Evolutionary conservation across 2,888 invertebrate species (phyloP), one percentile per base, ranked within the genome.

Genomic region (Acheta domesticus): DNA sequence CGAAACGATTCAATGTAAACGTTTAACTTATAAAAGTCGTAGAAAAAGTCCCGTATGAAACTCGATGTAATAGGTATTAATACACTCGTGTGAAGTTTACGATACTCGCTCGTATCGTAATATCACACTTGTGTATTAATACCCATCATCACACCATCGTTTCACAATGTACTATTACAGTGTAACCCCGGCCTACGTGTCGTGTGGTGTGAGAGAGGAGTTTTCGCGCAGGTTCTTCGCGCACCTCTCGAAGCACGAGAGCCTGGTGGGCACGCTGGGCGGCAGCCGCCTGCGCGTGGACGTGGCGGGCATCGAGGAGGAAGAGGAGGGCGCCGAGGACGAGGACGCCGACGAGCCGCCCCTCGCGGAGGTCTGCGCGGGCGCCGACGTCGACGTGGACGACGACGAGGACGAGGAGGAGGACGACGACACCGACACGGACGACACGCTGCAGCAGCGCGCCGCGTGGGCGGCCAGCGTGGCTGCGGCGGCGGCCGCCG

Each of bases 391-490:
- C 75, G 83, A 78, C 11, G 80, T 74, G 11, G 82, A 79, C 48
- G 80, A 62, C 11, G 80, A 79, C 16, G 83, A 78, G 2, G 80
- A 77, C 5, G 82, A 79, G 48, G 83, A 78, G 5, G 80, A 77
- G 12, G 82, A 79, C 49, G 80, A 62, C 12, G 80, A 79, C n/a
- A 77, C 23, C 12, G 49, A 79, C 16, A 77, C 49, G n/a, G 77
- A 77, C 49, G 73, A 48, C 19, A 49, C n/a, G 23, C 74, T 76
- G 14, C 36, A 16, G 76, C 76, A 11, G n/a, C 76, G 19, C 62
- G 19, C 36, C 49, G 73, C 36, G 74, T 50, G 21, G 36, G 23
- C 20, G 76, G 76, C 23, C 76, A 76, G 62, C 75, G 76, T 48
- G 4, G 16, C 36, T 75, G 76, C 50, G 79, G 74, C 36, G 36